Base-by-base conservation (phyloP, 2,113 vertebrate genomes). In the Pterophyllum scalare region DNA sequence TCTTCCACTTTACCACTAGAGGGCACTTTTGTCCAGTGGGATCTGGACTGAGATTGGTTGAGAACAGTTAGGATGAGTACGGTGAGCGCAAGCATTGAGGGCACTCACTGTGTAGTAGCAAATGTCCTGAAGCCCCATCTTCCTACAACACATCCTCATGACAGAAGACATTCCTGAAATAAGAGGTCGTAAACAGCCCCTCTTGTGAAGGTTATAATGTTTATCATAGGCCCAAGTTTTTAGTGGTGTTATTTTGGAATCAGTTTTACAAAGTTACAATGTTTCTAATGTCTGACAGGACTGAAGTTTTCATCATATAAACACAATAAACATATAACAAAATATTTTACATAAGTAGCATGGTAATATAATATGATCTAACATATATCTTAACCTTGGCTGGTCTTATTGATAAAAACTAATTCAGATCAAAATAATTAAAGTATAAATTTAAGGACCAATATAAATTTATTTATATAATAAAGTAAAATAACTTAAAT, bases 1-100 rank as follows among this genome's bases (percentile, higher is more conserved):
- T 90, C 86, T 80, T 96, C 94, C 1, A 90, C 20, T n/a, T 94
- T 86, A 12, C 95, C 96, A 87, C 95, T 92, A 80, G 91, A 46
- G 8, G 95, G 85, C 57, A 89, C 93, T 46, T 95, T 38, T 15
- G 31, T n/a, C 46, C n/a, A 57, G n/a, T 15, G 49, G 20, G 72
- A n/a, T 56, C 35, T 57, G 35, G 35, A 9, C 20, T 31, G 52
- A 5, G 24, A 31, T 2, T 59, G n/a, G 4, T 9, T 20, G 11
- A 22, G 20, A 56, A n/a, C 46, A 49, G 15, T 5, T 49, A 2
- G 1, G 46, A 24, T 52, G 17, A 43, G 17, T 20, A 17, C 65
- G 31, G 43, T 52, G 24, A 31, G 6, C 26, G 20, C 17, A 70
- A 52, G 28, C 40, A 52, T 13, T 13, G 65, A 70, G 43, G 19